Evolutionary conservation across 2,113 vertebrate species (phyloP), one percentile per base, ranked within the genome.

Genomic region (Choloepus hoffmanni): DNA sequence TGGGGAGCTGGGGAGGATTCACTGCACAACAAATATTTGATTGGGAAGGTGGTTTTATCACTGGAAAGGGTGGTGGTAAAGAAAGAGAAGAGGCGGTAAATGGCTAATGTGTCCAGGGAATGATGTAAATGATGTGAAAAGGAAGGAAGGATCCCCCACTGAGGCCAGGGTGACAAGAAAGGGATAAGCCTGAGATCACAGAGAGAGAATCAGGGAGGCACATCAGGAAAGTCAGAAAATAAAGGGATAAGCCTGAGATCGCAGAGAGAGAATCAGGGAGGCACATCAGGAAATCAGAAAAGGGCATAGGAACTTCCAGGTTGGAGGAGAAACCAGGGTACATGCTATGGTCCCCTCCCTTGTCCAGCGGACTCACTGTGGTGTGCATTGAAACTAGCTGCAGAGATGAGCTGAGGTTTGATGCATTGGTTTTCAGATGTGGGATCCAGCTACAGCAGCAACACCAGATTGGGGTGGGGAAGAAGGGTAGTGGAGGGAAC

Each of bases 31-130:
- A 82, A 84, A 60, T 90, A 77, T 62, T 83, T 95, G 55, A 79
- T 30, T 72, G 67, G 36, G 36, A 73, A 60, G 53, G 19, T 65
- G 24, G n/a, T 74, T 89, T 94, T 88, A 68, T 70, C 43, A 74
- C 84, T 76, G 43, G 76, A 94, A 92, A 94, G 48, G 53, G 82
- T 36, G 36, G 86, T n/a, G 12, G 77, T 74, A 62, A 90, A 55
- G 55, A 89, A n/a, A 53, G 62, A 85, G 63, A 48, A 9, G 62
- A 33, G 7, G 58, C 67, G 6, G 0, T 33, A 48, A 84, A 48
- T 70, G 83, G 81, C 76, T 45, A 33, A n/a, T 36, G 23, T 83
- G 21, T 26, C 63, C 43, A 83, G 77, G 58, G 30, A 5, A 2
- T 65, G 40, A 67, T 76, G 53, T 11, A n/a, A 93, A 36, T 40